A percentile compares a stretch with the other conserved stretches of the same genome.
Evolutionary conservation across 1,140 invertebrate genomes (phyloP).

Genomic region (Mycetomoellerius zeteki): DNA sequence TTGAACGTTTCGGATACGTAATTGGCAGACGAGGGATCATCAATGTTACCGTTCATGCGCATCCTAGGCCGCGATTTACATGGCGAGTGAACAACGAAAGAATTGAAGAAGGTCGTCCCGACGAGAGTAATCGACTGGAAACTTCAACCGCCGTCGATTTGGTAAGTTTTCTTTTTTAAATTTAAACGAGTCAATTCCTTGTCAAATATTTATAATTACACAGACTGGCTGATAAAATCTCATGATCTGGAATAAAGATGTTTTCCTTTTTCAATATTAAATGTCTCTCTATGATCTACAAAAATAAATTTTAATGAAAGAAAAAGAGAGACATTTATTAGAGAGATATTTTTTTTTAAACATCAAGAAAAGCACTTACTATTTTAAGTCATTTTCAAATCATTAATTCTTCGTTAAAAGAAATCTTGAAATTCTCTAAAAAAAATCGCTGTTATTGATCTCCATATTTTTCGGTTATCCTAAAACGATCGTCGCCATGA

Average conservation of each 20-base stretch:
- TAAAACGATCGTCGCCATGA: not conserved
- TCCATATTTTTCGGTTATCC: not conserved
- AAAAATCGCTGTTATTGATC: not conserved
- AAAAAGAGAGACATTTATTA: not conserved
- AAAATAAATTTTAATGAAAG: not conserved
- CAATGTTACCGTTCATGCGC: slow-evolving; percentile 90
- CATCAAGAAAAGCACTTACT: not conserved
- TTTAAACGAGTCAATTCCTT: not conserved
- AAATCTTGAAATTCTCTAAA: not conserved
- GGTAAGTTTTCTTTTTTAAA: slow-evolving; percentile 82
- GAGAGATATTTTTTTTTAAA: not conserved
- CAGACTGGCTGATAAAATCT: not conserved
- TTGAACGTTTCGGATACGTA: slow-evolving; percentile 91
- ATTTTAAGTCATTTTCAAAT: not conserved
- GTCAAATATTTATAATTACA: not conserved
- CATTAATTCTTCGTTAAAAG: not conserved
- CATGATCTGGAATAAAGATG: not conserved
- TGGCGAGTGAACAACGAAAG: slow-evolving; percentile 89
- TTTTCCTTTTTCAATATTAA: not conserved
- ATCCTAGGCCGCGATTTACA: slow-evolving; percentile 89
- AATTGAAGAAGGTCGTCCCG: slow-evolving; percentile 87
- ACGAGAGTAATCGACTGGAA: slow-evolving; percentile 86
- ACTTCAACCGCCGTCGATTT: slow-evolving; percentile 86
- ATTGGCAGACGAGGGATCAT: slow-evolving; percentile 90
- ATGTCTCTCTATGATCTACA: not conserved